Percentiles rank a stretch among this genome's conserved stretches.
These are phyloP conservation scores for Tanaodytes sp. DNA, from an alignment of 2,888 invertebrate species.

Conservation along the genomic window DNA sequence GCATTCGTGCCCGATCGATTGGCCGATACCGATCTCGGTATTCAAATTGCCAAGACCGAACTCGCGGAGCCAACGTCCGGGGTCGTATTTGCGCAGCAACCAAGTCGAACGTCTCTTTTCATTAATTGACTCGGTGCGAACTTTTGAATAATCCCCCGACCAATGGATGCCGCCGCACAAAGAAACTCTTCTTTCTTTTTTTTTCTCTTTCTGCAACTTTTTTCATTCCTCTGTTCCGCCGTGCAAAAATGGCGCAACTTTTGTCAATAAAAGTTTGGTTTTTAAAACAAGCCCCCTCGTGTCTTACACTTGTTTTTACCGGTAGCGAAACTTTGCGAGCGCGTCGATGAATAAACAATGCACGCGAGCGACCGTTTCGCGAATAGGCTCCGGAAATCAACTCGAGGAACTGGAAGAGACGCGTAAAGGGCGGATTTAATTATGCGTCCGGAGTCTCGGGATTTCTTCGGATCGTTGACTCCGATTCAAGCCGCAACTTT, in stretches of 20 bases:
- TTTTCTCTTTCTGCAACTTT: slow-evolving; percentile 7
- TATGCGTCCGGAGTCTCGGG: slow-evolving; percentile 7
- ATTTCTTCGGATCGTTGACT: slow-evolving; percentile 1
- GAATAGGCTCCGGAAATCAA: slow-evolving; percentile 3
- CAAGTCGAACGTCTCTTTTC: slow-evolving; percentile 28
- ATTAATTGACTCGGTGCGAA: slow-evolving; percentile 40
- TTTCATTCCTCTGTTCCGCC: slow-evolving; percentile 38
- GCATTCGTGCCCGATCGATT: slow-evolving; percentile 23
- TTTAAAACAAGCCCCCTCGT: slow-evolving; percentile 36
- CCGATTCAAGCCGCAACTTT: not conserved
- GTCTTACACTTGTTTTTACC: slow-evolving; percentile 41
- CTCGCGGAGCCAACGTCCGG: too few relatives aligned
- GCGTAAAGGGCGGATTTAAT: slow-evolving; percentile 21
- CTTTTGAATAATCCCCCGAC: slow-evolving; percentile 36
- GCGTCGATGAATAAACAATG: slow-evolving; percentile 39
- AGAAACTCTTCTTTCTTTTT: not conserved
- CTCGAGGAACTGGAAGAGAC: not conserved
- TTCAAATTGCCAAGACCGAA: slow-evolving; percentile 27
- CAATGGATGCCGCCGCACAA: slow-evolving; percentile 11
- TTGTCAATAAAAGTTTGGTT: slow-evolving; percentile 45
- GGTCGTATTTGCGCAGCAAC: too few relatives aligned
- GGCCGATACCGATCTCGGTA: not conserved
- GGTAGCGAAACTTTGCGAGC: too few relatives aligned
- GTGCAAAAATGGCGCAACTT: slow-evolving; percentile 45
- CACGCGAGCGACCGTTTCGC: not conserved